A percentile compares a stretch with the other conserved stretches of the same genome.
phyloP scores from a whole-genome alignment of 2,888 invertebrate species.

The Diadegma fenestrale region DNA sequence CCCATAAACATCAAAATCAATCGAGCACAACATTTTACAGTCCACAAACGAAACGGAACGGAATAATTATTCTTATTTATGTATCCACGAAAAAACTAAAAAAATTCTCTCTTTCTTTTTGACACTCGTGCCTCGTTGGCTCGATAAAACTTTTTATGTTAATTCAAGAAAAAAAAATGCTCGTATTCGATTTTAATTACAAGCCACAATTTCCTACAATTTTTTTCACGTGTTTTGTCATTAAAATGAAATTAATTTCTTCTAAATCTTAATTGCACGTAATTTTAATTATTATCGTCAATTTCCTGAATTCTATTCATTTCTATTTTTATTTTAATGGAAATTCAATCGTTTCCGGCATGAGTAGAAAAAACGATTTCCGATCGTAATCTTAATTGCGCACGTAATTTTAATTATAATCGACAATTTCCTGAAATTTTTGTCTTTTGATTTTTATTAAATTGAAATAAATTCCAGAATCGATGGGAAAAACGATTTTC shows the following conservation, averaged over 20 bases:
- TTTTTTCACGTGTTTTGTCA: not conserved
- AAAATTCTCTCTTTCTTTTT: not conserved
- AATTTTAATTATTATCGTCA: too few species aligned
- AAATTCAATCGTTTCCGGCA: too few species aligned
- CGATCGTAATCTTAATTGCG: not conserved
- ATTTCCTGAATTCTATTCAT: too few species aligned
- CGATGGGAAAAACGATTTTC: not conserved
- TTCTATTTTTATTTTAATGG: too few species aligned
- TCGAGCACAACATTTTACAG: not conserved
- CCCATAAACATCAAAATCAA: constrained; percentile 5
- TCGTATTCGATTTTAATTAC: not conserved
- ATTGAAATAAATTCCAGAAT: not conserved
- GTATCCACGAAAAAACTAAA: too few species aligned
- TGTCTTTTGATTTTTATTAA: too few species aligned
- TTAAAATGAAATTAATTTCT: too few species aligned
- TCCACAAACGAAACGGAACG: too few species aligned
- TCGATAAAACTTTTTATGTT: not conserved
- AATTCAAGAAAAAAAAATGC: not conserved
- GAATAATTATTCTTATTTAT: not conserved
- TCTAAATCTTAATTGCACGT: too few species aligned
- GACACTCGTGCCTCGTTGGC: not conserved
- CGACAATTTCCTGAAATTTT: too few species aligned
- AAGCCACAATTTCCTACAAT: not conserved
- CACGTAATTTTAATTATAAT: too few species aligned
- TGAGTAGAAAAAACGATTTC: not conserved